phyloP scores from a whole-genome alignment of 2,113 vertebrate genomes.

The Scatophagus argus region DNA sequence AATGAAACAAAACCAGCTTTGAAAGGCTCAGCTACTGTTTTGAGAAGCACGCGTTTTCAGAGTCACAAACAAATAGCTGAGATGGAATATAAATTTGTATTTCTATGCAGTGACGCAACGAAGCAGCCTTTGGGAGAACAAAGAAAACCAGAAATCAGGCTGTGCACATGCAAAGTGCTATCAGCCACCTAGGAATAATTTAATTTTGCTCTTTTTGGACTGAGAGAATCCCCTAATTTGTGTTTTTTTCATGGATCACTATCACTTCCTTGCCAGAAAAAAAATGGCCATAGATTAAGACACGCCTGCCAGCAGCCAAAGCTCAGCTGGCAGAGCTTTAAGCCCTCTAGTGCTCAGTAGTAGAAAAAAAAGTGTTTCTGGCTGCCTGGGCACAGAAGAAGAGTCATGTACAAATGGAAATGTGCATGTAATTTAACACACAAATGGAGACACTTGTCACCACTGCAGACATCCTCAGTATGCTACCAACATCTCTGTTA shows the following conservation, averaged over 20 bases:
- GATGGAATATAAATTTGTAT: constrained; percentile 21
- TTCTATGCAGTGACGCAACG: constrained; percentile 19
- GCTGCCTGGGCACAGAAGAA: background rate
- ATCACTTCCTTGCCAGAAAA: constrained; percentile 24
- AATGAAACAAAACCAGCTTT: constrained; percentile 15
- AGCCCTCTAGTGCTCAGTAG: background rate
- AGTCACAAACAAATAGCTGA: constrained; percentile 22
- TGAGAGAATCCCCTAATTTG: background rate
- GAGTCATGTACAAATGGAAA: constrained; percentile 15
- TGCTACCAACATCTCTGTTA: constrained; percentile 9
- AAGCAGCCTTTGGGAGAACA: constrained; percentile 18
- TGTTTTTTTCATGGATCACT: constrained; percentile 7
- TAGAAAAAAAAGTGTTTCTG: background rate
- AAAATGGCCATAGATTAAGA: constrained; percentile 11
- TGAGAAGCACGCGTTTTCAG: constrained; percentile 3
- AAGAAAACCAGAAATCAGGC: constrained; percentile 41
- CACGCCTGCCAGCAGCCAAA: constrained; percentile 26
- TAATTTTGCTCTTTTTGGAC: constrained; percentile 21
- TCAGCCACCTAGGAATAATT: constrained; percentile 35
- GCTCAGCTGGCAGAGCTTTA: background rate
- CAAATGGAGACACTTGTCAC: constrained; percentile 5
- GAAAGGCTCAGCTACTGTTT: constrained; percentile 22
- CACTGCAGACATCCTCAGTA: background rate
- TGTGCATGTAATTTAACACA: constrained; percentile 18
- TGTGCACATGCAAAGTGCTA: constrained; percentile 1